Evolutionary conservation across 2,113 vertebrate genomes (phyloP).

Genomic region (Ancistrus triradiatus): DNA sequence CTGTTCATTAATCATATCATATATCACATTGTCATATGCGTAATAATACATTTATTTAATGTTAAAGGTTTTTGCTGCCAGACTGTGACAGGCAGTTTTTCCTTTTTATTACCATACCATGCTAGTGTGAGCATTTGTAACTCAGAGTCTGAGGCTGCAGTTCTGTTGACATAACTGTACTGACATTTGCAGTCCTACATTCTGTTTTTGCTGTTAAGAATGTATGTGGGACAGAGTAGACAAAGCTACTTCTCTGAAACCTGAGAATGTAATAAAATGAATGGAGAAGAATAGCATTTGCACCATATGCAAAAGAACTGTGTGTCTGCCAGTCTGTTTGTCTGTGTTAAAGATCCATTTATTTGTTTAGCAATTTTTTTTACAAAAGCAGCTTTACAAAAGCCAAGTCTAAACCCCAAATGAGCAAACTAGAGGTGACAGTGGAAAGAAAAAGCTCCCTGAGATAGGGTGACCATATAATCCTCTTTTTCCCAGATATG

Average conservation of each 20-base stretch:
- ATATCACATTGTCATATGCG: constrained; percentile 1
- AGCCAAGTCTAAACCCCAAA: no score
- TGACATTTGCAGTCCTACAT: constrained; percentile 1
- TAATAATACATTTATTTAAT: neutral
- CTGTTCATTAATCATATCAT: neutral
- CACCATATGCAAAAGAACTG: neutral
- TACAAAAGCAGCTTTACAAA: no score
- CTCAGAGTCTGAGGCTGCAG: neutral
- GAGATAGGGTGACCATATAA: no score
- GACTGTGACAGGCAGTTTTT: neutral
- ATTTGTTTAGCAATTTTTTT: no score
- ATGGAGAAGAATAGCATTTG: neutral
- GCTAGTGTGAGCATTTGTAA: neutral
- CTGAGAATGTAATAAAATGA: neutral
- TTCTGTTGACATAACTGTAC: no score
- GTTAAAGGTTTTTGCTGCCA: neutral
- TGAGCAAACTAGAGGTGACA: no score
- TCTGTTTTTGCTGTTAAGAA: constrained; percentile 1
- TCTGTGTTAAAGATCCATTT: no score
- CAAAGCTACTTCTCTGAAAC: neutral
- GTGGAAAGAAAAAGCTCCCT: no score
- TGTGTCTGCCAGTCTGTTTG: no score
- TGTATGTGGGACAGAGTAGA: neutral
- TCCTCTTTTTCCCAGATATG: no score
- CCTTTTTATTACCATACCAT: neutral